These are phyloP conservation scores for Phanerotoma sp. DNA, from an alignment of 2,888 invertebrate species.

Conservation along the genomic window DNA sequence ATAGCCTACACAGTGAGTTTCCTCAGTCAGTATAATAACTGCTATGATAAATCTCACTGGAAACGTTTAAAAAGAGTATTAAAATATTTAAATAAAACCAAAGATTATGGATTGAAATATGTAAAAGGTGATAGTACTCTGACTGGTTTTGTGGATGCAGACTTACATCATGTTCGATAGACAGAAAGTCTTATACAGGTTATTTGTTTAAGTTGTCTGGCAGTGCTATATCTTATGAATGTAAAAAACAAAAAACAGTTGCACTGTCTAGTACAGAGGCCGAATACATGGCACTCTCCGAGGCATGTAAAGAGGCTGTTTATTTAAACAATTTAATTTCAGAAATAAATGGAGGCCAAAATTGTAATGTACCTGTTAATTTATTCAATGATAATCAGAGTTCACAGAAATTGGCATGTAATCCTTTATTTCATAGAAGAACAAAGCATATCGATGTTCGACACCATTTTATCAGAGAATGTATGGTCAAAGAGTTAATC, in stretches of 20 bases:
- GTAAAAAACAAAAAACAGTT: conserved; percentile 11
- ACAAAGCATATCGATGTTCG: conserved; percentile 18
- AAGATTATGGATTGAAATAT: conserved; percentile 14
- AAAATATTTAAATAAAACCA: conserved; percentile 4
- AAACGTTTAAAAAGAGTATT: conserved; percentile 14
- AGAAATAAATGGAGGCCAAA: neutral
- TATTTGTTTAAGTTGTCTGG: conserved; percentile 4
- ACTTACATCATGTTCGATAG: conserved; percentile 13
- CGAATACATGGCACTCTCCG: conserved; percentile 8
- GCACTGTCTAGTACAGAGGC: conserved; percentile 13
- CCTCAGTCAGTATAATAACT: conserved; percentile 17
- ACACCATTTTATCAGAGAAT: conserved; percentile 10
- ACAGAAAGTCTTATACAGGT: conserved; percentile 10
- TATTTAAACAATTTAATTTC: neutral
- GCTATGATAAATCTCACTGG: conserved; percentile 14
- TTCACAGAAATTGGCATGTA: neutral
- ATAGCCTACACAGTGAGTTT: conserved; percentile 17
- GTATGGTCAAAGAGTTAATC: neutral
- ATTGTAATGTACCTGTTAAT: neutral
- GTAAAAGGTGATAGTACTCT: neutral
- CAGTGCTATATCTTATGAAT: conserved; percentile 8
- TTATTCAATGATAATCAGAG: conserved; percentile 11
- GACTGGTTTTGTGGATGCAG: conserved; percentile 13
- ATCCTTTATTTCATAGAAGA: conserved; percentile 7
- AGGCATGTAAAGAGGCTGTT: conserved; percentile 8